Conservation (phyloP, 2,113 vertebrate species). For the Microtus ochrogaster region DNA sequence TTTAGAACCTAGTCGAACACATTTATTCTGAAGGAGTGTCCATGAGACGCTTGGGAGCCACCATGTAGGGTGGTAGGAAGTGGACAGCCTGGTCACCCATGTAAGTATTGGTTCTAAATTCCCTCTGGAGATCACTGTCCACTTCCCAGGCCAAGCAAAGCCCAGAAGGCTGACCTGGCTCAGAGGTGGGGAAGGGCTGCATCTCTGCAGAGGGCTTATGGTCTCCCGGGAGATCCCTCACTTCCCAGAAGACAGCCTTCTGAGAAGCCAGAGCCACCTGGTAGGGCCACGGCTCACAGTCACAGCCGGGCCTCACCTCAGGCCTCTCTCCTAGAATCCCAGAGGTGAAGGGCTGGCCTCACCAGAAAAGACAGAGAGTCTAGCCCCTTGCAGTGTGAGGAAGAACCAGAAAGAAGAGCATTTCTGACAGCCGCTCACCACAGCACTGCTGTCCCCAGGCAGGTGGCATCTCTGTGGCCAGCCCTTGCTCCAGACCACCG, state of each 20-base stretch:
- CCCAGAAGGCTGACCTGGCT: fast-evolving
- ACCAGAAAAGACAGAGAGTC: too few species aligned
- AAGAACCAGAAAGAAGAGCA: fast-evolving
- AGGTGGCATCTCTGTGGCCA: not conserved
- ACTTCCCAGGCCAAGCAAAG: not conserved
- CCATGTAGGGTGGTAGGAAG: fast-evolving
- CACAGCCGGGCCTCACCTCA: not conserved
- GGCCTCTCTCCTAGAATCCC: not conserved
- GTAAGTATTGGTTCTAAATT: not conserved
- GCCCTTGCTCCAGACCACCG: fast-evolving
- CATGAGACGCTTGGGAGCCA: not conserved
- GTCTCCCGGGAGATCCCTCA: not conserved
- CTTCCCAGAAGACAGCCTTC: not conserved
- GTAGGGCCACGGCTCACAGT: too few species aligned
- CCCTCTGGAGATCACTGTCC: fast-evolving
- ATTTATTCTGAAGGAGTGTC: fast-evolving
- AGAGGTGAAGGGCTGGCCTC: not conserved
- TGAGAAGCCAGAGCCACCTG: not conserved
- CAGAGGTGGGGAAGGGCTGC: not conserved
- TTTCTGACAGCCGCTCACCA: not conserved
- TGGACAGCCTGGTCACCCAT: fast-evolving
- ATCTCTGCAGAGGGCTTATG: not conserved
- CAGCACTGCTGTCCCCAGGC: not conserved
- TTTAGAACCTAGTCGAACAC: not conserved
- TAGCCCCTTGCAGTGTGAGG: not conserved